A percentile compares a stretch with the other conserved stretches of the same genome.
Evolutionary conservation across 2,797 vertebrate species (phyloP).

Genomic region (Ispidina lecontei): DNA sequence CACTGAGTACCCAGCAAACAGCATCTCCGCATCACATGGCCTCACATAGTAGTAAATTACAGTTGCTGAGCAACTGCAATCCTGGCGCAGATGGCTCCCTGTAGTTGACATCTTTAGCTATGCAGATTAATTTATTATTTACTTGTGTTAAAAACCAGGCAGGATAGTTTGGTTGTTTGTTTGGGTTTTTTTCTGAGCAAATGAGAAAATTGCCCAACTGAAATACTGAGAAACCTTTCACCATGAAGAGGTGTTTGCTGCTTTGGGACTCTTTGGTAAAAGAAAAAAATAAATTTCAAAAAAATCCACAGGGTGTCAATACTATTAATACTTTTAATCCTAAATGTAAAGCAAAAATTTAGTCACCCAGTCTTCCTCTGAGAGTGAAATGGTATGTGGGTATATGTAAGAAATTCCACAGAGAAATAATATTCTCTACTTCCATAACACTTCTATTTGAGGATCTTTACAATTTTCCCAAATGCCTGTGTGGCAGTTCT

Average conservation of each 20-base stretch:
- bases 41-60: conserved; percentile 71
- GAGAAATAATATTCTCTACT: neutral
- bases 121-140: conserved; percentile 78
- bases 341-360: neutral
- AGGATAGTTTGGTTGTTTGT: neutral
- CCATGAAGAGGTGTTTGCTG: neutral
- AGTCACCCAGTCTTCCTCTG: neutral
- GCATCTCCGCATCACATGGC: conserved; percentile 53
- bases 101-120: conserved; percentile 74
- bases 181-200: neutral
- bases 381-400: neutral
- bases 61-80: conserved; percentile 75
- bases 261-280: neutral
- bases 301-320: neutral
- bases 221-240: neutral
- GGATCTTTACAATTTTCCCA: neutral
- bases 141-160: conserved; percentile 64
- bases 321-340: neutral
- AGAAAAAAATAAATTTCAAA: neutral
- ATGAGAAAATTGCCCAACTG: neutral
- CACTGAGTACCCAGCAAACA: conserved; percentile 40
- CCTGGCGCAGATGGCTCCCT: conserved; percentile 63
- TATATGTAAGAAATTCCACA: conserved; percentile 19
- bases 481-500: neutral
- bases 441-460: neutral